Percentiles rank a stretch among this genome's conserved stretches.
Evolutionary conservation across 64 coral and sea anemone genomes (phyloP).

Genomic region (Montipora efflorescens): DNA sequence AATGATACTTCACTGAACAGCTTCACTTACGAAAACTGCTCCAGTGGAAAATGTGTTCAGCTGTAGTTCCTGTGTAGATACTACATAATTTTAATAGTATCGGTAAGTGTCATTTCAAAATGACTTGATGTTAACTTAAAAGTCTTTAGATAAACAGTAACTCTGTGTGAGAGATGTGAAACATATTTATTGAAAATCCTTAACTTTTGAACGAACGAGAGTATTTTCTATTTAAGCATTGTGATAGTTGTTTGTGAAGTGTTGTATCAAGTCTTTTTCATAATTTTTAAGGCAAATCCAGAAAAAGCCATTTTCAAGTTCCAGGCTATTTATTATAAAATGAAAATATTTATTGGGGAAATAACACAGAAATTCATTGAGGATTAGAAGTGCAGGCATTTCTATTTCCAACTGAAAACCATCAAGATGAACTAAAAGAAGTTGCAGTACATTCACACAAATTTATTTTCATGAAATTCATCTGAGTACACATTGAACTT

Average conservation of each 20-base stretch:
- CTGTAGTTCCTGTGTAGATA: no score
- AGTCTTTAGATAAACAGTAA: background rate
- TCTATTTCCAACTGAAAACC: background rate
- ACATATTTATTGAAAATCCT: background rate
- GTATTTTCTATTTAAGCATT: background rate
- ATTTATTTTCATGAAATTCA: no score
- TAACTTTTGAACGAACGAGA: background rate
- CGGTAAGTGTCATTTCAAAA: background rate
- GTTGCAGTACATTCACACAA: no score
- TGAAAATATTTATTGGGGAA: background rate
- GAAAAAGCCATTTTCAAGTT: background rate
- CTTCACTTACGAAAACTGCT: no score
- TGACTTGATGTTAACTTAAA: background rate
- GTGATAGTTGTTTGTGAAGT: background rate
- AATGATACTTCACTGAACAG: no score
- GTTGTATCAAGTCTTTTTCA: background rate
- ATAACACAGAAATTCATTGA: constrained; percentile 1
- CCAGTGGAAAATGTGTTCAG: no score
- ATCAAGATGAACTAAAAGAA: background rate
- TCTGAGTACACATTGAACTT: no score
- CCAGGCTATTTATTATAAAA: background rate
- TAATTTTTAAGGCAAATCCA: background rate
- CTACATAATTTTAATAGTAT: background rate
- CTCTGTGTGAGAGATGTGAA: background rate
- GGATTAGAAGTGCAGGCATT: constrained; percentile 28